Conservation (phyloP, 2,797 vertebrate species). For the Acanthornis magna region DNA sequence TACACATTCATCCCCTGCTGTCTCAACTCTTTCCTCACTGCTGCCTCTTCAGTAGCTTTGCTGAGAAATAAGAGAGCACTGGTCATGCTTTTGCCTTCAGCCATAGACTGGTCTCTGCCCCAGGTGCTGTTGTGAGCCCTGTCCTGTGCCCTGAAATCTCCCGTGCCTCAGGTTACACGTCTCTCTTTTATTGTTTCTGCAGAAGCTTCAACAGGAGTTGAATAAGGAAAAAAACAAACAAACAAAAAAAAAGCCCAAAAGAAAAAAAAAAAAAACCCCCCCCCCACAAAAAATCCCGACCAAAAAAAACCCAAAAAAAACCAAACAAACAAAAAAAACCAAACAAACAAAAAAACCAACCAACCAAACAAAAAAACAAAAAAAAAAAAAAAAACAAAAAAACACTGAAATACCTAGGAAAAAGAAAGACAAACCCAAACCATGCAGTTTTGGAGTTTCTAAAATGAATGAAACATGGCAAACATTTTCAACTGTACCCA, state of each 20-base stretch:
- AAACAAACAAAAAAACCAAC: too few species aligned
- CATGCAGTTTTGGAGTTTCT: constrained; percentile 11
- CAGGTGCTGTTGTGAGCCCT: not conserved
- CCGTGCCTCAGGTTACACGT: not conserved
- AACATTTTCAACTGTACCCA: not conserved
- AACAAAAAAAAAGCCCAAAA: too few species aligned
- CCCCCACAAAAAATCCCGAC: too few species aligned
- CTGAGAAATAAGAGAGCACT: not conserved
- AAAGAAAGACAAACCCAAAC: not conserved
- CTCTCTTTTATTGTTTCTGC: not conserved
- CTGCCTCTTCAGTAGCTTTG: not conserved
- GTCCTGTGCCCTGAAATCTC: not conserved
- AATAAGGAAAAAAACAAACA: not conserved
- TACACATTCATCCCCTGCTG: not conserved
- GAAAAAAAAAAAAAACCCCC: too few species aligned
- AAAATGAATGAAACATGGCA: not conserved
- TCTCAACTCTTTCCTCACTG: not conserved
- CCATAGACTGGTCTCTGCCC: not conserved
- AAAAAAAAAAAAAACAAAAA: not conserved
- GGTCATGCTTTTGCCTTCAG: not conserved
- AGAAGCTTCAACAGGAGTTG: not conserved
- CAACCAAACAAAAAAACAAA: too few species aligned
- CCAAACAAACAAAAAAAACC: too few species aligned
- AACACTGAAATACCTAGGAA: not conserved
- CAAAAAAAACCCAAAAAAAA: not conserved